These are phyloP conservation scores for Xyliphius kryptos DNA, from an alignment of 2,113 vertebrate genomes.

Conservation along the genomic window DNA sequence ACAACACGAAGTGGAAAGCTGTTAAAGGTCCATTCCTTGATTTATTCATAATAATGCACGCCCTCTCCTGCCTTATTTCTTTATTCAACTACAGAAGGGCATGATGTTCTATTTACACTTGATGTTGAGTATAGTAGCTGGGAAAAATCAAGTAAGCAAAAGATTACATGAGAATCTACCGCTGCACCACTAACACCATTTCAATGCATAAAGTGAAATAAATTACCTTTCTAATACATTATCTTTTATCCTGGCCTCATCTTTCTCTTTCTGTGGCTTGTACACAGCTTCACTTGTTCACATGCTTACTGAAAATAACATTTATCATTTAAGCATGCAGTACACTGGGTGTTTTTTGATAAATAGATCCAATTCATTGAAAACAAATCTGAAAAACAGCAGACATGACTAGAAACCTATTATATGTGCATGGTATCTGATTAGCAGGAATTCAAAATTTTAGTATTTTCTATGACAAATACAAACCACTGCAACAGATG, in stretches of 20 bases:
- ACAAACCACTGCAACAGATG: constrained; percentile 18
- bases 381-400: background rate
- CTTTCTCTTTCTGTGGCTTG: background rate
- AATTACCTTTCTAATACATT: constrained; percentile 78
- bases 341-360: constrained; percentile 14
- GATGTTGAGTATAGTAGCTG: constrained; percentile 60
- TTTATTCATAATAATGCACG: constrained; percentile 76
- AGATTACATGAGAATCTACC: constrained; percentile 71
- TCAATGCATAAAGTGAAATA: constrained; percentile 57
- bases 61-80: too few relatives aligned
- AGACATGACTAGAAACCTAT: background rate
- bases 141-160: constrained; percentile 80
- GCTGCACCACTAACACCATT: constrained; percentile 65
- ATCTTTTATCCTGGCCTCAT: constrained; percentile 63
- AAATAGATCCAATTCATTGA: background rate
- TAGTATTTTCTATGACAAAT: constrained; percentile 15
- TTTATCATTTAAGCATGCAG: constrained; percentile 29
- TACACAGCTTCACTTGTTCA: too few relatives aligned
- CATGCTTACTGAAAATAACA: too few relatives aligned
- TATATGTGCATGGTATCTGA: too few relatives aligned
- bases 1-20: constrained; percentile 69
- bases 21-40: constrained; percentile 77
- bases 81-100: constrained; percentile 80
- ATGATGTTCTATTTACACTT: constrained; percentile 80
- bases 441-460: background rate